These are phyloP conservation scores for Scelioninae gen. 1 DNA, from an alignment of 2,888 invertebrate genomes.

Conservation along the genomic window DNA sequence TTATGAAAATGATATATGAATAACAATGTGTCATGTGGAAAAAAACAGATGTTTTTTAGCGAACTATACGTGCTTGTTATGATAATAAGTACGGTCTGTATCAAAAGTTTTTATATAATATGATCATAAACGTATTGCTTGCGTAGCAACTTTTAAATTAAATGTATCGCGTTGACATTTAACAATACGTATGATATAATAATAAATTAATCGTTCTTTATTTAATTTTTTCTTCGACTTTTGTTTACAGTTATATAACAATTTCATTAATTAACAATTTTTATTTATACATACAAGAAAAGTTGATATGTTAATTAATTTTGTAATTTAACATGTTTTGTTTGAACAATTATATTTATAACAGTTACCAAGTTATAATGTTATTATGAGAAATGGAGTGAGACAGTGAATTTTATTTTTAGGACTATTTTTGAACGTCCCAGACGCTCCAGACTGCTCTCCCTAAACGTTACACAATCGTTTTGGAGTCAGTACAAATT, in stretches of 20 bases:
- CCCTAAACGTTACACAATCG: constrained; percentile 62
- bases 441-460: constrained; percentile 60
- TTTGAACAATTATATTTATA: not conserved
- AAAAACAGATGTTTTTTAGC: constrained; percentile 30
- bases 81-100: constrained; percentile 44
- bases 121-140: not conserved
- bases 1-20: constrained; percentile 21
- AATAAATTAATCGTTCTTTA: too few species aligned
- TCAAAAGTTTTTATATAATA: constrained; percentile 14
- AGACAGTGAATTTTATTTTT: constrained; percentile 47
- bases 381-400: constrained; percentile 16
- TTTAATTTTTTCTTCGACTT: too few species aligned
- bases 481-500: constrained; percentile 17
- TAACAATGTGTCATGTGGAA: constrained; percentile 29
- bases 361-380: constrained; percentile 9
- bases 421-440: constrained; percentile 38
- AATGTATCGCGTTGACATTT: too few species aligned
- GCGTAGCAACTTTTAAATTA: too few species aligned
- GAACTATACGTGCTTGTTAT: constrained; percentile 45
- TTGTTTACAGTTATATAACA: not conserved
- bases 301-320: too few species aligned
- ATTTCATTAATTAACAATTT: not conserved
- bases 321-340: not conserved
- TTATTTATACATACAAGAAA: too few species aligned
- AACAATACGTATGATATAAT: too few species aligned